Evolutionary conservation across 2,797 vertebrate species (phyloP), one percentile per base, ranked within the genome.

Genomic region (Smutsia temminckii): DNA sequence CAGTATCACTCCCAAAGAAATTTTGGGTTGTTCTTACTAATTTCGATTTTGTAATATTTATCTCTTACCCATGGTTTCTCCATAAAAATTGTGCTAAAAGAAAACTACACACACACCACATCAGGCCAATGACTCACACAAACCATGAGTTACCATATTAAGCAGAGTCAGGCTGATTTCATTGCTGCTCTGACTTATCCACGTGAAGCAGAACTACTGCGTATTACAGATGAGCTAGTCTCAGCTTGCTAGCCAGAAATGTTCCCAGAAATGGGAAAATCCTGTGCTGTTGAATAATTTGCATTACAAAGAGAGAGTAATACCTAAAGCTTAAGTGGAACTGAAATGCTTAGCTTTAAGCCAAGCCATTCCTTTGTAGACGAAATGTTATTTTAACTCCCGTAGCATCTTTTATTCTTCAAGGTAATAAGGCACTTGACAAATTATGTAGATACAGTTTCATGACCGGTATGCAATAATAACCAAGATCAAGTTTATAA

Each of bases 271-370:
- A 18, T 29, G 42, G 63, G 84, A 94, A 94, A 86, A 71, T 77
- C 40, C 55, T 91, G 12, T 63, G 84, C 51, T 51, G 1, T 61
- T 53, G 49, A 75, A 55, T 17, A 77, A 94, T 95, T 90, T 97
- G 83, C 94, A 95, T 97, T 87, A 96, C 92, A 96, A 95, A 97
- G 91, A 92, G 20, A 49, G 2, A 8, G 46, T 74, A 96, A 96
- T 77, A 71, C 51, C 74, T 81, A 94, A 93, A 90, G 42, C 55
- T 91, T 93, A 83, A 95, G 51, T 87, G 10, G 49, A 94, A 91
- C 75, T 84, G 89, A 96, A 97, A 97, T 74, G 78, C 88, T 97
- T 94, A 92, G 21, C 61, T 74, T 74, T 69, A 95, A 94, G n/a
- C 37, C 64, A 85, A 74, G n/a, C 51, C 71, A 86, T 89, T 53